Evolutionary conservation across 2,797 vertebrate genomes (phyloP).

Genomic region (Prionace glauca): DNA sequence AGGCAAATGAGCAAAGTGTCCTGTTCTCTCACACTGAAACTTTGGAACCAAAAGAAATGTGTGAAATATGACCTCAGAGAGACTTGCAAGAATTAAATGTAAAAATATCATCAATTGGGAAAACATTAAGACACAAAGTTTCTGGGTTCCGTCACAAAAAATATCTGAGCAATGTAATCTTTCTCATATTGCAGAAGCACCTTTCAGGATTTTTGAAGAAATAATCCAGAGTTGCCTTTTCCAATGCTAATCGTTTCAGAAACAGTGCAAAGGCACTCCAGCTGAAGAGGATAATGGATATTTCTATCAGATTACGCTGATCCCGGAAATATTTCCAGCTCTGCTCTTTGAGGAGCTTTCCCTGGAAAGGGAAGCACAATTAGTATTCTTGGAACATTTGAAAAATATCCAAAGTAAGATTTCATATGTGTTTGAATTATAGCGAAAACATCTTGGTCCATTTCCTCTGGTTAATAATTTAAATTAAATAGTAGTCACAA

Average conservation of each 20-base stretch:
- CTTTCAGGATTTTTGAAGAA: slow-evolving; percentile 40
- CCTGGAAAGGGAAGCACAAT: slow-evolving; percentile 41
- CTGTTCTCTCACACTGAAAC: background rate
- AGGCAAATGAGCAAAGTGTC: background rate
- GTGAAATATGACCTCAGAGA: background rate
- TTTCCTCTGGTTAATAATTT: background rate
- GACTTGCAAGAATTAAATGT: background rate
- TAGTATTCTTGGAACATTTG: background rate
- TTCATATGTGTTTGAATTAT: background rate
- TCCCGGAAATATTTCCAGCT: slow-evolving; percentile 45
- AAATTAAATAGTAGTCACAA: background rate
- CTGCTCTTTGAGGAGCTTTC: slow-evolving; percentile 42
- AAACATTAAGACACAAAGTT: background rate
- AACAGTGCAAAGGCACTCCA: slow-evolving; percentile 45
- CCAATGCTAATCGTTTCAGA: slow-evolving; percentile 41
- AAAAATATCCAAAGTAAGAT: background rate
- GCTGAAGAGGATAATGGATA: slow-evolving; percentile 44
- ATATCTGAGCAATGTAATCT: background rate
- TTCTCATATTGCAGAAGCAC: slow-evolving; percentile 39
- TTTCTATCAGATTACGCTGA: slow-evolving; percentile 47
- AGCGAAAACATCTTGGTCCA: background rate
- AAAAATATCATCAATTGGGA: background rate
- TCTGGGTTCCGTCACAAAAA: background rate
- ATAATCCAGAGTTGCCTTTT: slow-evolving; percentile 39
- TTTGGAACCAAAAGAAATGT: background rate